Base-by-base conservation (phyloP, 2,113 vertebrate species). In the Istiophorus platypterus region DNA sequence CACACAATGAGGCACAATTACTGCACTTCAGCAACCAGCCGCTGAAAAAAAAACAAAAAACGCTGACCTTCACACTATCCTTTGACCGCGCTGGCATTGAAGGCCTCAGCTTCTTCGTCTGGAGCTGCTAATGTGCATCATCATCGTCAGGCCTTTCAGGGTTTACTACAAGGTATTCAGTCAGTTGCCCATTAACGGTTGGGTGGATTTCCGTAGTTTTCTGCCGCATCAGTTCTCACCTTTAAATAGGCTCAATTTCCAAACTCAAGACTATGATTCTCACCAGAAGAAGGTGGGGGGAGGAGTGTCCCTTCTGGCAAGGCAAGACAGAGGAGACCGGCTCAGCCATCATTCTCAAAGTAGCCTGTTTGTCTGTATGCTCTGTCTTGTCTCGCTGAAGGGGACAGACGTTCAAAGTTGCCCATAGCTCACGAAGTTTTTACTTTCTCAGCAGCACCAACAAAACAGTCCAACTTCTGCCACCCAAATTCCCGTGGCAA, bases 371-470 rank as follows among this genome's bases (percentile, higher is more conserved):
- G 69, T 85, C 47, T 54, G 58, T 74, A 66, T 67, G 64, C 82
- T 89, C 41, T 37, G 54, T 88, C 79, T 81, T 71, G 70, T 77
- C 51, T 57, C 4, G 71, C 87, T 26, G 7, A 20, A 76, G 67
- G 89, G 70, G 79, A 88, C 80, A 63, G 47, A 66, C 66, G 11
- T 42, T 70, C 64, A 63, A 54, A 76, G 85, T 65, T 69, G 66
- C 61, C 47, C 26, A 51, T 69, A 52, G 74, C 68, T 89, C 80
- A 77, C 45, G 5, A 76, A 72, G 80, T 82, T 89, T 89, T 91
- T 73, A 87, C 62, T 87, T 64, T 76, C 80, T 77, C 56, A 47
- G 57, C 78, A 65, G 52, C 34, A 69, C 11, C 45, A 72, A 66
- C 51, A 58, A 68, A 73, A 54, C 24, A 47, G 13, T 72, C 72